phyloP scores from a whole-genome alignment of 2,797 vertebrate genomes.

The Pangasius mekongensis region DNA sequence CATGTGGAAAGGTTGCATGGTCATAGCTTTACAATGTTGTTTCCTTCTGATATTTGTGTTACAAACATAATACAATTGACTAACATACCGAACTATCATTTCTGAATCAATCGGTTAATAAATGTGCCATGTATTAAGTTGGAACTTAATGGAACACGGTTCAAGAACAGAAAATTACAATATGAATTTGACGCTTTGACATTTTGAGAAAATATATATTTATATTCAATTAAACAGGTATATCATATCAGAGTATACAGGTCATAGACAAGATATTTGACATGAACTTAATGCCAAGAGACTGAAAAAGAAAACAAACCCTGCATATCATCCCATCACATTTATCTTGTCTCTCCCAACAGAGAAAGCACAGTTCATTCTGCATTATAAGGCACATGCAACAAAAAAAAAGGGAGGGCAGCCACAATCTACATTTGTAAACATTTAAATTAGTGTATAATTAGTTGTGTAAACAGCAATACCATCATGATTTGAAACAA shows the following conservation, averaged over 20 bases:
- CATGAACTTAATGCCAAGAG: background rate
- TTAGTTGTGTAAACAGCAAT: conserved; percentile 3
- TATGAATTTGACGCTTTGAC: background rate
- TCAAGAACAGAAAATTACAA: background rate
- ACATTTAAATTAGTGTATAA: conserved; percentile 8
- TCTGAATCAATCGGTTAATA: background rate
- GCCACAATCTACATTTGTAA: conserved; percentile 11
- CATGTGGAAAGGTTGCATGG: background rate
- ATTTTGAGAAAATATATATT: conserved; percentile 41
- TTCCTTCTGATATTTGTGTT: background rate
- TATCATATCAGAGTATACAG: conserved; percentile 5
- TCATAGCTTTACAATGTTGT: background rate
- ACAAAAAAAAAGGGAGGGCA: conserved; percentile 50
- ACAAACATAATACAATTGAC: background rate
- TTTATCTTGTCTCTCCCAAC: background rate
- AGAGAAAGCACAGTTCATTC: conserved; percentile 30
- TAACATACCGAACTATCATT: background rate
- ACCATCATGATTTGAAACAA: conserved; percentile 2
- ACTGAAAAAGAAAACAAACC: background rate
- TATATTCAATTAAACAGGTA: conserved; percentile 30
- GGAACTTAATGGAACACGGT: background rate
- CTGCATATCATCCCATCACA: background rate
- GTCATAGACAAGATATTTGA: background rate
- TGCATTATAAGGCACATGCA: conserved; percentile 70
- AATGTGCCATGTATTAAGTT: background rate